Evolutionary conservation across 1,140 invertebrate genomes (phyloP), one percentile per base, ranked within the genome.

Genomic region (Probaryconus sp.): DNA sequence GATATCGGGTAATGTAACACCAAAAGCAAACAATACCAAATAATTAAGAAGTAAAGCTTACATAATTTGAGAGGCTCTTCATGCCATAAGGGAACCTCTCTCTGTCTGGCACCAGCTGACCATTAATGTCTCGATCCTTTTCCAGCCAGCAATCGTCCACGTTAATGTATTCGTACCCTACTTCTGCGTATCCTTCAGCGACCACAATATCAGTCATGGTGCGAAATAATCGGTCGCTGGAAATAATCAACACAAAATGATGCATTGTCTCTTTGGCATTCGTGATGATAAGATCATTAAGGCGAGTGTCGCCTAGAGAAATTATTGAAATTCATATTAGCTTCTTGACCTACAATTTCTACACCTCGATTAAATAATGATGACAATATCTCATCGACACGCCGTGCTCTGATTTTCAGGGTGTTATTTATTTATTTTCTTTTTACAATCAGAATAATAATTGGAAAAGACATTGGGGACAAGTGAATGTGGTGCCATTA

Each of bases 141-240:
- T 95, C 94, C 53, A 96, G 87, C 97, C 97, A 99, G 85, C 97
- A 99, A 86, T 99, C 97, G 82, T 99, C 97, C 47, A 99, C 92
- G 83, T 96, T 98, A 48, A 98, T 92, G 81, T 97, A 97, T 81
- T 97, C 92, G 87, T 98, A 99, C 14, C 97, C 97, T 3, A 89
- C 92, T 16, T 92, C 92, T 13, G 93, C 93, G 82, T 97, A 98
- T 3, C 97, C 97, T 82, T 98, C 95, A 6, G 91, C 89, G 1
- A 96, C 94, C 51, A 98, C 87, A 60, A 95, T 90, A 83, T 98
- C 96, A 11, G 97, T 92, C 96, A 97, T 97, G 48, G 94, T 94
- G 77, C 93, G 93, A 87, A 98, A 98, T 1, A 99, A 89, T 33
- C 92, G 91, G 85, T 98, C 97, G 87, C 97, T 98, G 86, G 17